Percentiles rank a stretch among this genome's conserved stretches.
phyloP scores from a whole-genome alignment of 2,113 vertebrate species.

The Phodopus roborovskii region DNA sequence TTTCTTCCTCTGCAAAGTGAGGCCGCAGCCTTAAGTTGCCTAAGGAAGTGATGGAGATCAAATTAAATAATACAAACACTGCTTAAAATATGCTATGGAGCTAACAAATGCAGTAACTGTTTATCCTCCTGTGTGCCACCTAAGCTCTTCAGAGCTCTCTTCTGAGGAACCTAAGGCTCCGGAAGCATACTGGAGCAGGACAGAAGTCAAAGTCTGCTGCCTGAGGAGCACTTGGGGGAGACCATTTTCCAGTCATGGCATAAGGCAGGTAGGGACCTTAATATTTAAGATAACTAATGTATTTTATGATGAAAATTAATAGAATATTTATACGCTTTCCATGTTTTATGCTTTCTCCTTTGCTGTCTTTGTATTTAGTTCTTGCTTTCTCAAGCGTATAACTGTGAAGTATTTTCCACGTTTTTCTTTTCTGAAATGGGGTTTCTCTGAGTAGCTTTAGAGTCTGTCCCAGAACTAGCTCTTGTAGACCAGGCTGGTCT shows the following conservation, averaged over 20 bases:
- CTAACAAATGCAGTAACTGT: not conserved
- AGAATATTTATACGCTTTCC: not conserved
- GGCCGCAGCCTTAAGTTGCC: rapidly evolving
- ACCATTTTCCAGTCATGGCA: not conserved
- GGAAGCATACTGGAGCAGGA: not conserved
- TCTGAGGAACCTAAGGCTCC: not conserved
- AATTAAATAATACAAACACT: not conserved
- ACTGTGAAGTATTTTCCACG: not conserved
- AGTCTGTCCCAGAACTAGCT: too few relatives aligned
- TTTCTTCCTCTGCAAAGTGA: not conserved
- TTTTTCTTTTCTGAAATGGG: too few relatives aligned
- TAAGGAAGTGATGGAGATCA: not conserved
- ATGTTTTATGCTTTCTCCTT: not conserved
- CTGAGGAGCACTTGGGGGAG: not conserved
- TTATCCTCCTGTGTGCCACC: not conserved
- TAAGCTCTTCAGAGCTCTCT: not conserved
- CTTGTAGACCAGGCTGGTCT: too few relatives aligned
- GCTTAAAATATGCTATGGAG: not conserved
- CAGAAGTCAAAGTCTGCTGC: not conserved
- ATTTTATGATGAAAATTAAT: slow-evolving; percentile 8
- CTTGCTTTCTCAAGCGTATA: not conserved
- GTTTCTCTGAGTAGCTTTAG: too few relatives aligned
- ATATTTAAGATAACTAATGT: not conserved
- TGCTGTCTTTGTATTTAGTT: not conserved
- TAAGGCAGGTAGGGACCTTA: not conserved